Percentiles rank a stretch among this genome's conserved stretches.
Evolutionary conservation across 92 coral and sea anemone genomes (phyloP).

Genomic region (Micromussa lordhowensis): DNA sequence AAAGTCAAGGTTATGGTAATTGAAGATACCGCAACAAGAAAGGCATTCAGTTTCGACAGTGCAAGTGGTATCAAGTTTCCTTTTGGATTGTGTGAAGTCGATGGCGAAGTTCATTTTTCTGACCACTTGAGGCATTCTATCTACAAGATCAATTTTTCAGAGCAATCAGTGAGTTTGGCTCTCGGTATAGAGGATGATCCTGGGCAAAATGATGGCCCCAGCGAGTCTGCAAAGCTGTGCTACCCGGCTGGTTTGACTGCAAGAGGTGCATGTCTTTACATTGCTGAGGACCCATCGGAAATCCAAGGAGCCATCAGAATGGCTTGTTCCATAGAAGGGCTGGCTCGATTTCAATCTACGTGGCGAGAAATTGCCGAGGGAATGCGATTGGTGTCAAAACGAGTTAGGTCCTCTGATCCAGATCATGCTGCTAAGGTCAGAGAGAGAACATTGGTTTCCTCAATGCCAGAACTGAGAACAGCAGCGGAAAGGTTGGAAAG

Average conservation of each 20-base stretch:
- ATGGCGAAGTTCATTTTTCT: not conserved
- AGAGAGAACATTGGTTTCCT: constrained; percentile 37
- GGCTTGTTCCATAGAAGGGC: constrained; percentile 50
- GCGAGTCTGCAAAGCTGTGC: constrained; percentile 47
- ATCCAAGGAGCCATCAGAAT: no score
- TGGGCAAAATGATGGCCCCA: constrained; percentile 34
- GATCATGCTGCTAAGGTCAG: constrained; percentile 45
- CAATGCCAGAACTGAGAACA: constrained; percentile 27
- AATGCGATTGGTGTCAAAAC: constrained; percentile 62
- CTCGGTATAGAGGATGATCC: not conserved
- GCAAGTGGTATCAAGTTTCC: not conserved
- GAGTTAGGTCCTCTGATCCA: constrained; percentile 56
- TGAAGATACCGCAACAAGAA: constrained; percentile 1
- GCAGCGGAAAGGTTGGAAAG: constrained; percentile 37
- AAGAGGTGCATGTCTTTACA: constrained; percentile 54
- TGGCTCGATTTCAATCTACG: constrained; percentile 45
- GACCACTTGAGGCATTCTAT: no score
- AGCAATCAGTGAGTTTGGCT: not conserved
- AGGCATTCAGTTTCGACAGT: not conserved
- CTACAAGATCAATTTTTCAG: not conserved
- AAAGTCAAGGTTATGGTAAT: not conserved
- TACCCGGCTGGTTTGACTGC: constrained; percentile 59
- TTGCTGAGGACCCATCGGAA: no score
- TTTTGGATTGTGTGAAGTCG: no score
- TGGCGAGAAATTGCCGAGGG: constrained; percentile 57